Conservation (phyloP, 2,113 vertebrate genomes). For the Leucoraja erinaceus region DNA sequence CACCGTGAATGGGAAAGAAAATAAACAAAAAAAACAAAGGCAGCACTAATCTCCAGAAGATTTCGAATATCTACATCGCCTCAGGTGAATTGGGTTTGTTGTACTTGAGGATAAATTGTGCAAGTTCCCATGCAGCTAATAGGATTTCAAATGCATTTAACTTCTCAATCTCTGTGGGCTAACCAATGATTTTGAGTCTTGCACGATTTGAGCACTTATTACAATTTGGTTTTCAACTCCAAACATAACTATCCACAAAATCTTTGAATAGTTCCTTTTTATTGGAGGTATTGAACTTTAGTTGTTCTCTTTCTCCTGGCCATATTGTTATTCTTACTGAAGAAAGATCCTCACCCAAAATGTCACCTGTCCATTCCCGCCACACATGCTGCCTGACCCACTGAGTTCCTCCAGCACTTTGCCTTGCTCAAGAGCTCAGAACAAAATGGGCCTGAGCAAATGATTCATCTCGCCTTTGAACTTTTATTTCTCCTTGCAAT, state of each 20-base stretch:
- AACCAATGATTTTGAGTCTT: background rate
- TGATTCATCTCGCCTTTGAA: background rate
- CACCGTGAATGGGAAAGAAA: background rate
- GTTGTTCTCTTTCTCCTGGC: background rate
- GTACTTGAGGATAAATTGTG: background rate
- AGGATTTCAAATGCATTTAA: background rate
- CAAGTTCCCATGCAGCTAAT: background rate
- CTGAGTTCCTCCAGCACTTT: too few relatives aligned
- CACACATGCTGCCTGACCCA: too few relatives aligned
- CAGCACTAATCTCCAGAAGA: background rate
- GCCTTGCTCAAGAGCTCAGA: too few relatives aligned
- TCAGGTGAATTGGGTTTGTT: background rate
- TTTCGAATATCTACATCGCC: background rate
- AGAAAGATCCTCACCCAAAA: too few relatives aligned
- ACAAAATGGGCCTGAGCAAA: background rate
- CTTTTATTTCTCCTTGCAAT: background rate
- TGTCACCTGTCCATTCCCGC: too few relatives aligned
- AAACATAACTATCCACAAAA: background rate
- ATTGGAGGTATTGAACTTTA: background rate
- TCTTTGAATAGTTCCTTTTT: background rate
- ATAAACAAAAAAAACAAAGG: background rate
- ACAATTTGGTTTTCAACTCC: background rate
- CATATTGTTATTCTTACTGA: background rate
- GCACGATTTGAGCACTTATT: background rate
- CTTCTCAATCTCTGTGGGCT: background rate